phyloP scores from a whole-genome alignment of 2,113 vertebrate genomes.

The Galemys pyrenaicus region DNA sequence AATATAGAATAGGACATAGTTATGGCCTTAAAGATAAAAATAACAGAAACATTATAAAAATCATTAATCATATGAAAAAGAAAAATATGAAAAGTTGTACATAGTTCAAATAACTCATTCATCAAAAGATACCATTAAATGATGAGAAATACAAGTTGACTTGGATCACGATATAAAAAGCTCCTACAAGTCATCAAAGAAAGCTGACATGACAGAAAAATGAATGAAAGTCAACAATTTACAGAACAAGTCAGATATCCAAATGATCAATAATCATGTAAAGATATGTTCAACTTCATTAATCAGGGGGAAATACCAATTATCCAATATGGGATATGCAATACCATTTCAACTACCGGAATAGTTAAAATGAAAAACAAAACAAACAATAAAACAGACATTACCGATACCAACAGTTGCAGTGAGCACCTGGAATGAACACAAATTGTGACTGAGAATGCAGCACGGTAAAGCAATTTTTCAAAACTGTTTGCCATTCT shows the following conservation, averaged over 20 bases:
- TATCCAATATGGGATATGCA: neutral
- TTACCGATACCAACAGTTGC: neutral
- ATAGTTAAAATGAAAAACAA: neutral
- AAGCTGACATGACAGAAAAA: neutral
- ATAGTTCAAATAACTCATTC: constrained; percentile 17
- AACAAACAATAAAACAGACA: neutral
- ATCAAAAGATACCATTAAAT: neutral
- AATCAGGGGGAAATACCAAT: neutral
- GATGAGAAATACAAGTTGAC: neutral
- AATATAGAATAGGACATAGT: neutral
- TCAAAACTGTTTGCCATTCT: neutral
- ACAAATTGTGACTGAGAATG: neutral
- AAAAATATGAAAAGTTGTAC: neutral
- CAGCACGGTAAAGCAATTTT: neutral
- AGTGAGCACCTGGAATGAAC: neutral
- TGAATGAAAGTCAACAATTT: neutral
- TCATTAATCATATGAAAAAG: neutral
- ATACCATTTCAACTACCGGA: neutral
- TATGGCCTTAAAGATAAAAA: constrained; percentile 6
- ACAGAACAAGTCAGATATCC: neutral
- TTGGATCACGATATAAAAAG: neutral
- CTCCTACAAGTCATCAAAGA: neutral
- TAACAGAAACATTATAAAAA: neutral
- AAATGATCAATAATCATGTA: neutral
- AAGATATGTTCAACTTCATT: neutral